Base-by-base conservation (phyloP, 2,113 vertebrate species). In the Prochilodus magdalenae region DNA sequence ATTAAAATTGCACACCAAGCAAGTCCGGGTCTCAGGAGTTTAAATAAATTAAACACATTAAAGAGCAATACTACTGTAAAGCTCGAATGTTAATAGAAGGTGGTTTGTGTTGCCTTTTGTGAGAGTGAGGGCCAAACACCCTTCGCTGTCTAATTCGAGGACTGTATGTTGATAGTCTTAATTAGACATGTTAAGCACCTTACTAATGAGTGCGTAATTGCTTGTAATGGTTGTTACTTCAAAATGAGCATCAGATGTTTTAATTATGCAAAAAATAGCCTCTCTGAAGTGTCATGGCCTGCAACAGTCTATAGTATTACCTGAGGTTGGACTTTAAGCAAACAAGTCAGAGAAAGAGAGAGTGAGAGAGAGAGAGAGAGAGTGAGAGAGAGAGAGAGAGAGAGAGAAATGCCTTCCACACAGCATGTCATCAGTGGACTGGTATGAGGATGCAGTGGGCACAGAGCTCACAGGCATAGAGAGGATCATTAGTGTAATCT, bases 201-300 rank as follows among this genome's bases (percentile, higher is more conserved):
- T 66, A 81, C 62, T 86, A 81, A 81, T 83, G 73, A 82, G 33
- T 71, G 51, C 82, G 75, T 82, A 82, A 86, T 86, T 79, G 71
- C 71, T 62, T 72, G 82, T 70, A 73, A 79, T 74, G 73, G 77
- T 77, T 69, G 67, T 71, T 86, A 62, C 29, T 83, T 79, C 22
- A 70, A 70, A 53, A 82, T 77, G 73, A 53, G 74, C 74, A 81
- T 77, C 78, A 75, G 47, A 76, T 80, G 74, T 80, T 84, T 81
- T 40, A 79, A 81, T 85, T 59, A 84, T 26, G 30, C 60, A 47
- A 79, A 49, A 76, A 75, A 62, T 72, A 16, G 67, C 26, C 47
- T 59, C 20, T 59, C 29, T 76, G 44, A 76, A 63, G 16, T 70
- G 59, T 62, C 65, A 76, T 40, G 24, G 55, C 36, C 66, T 75